Conservation (phyloP, 92 coral and sea anemone species). For the Pocillopora meandrina region DNA sequence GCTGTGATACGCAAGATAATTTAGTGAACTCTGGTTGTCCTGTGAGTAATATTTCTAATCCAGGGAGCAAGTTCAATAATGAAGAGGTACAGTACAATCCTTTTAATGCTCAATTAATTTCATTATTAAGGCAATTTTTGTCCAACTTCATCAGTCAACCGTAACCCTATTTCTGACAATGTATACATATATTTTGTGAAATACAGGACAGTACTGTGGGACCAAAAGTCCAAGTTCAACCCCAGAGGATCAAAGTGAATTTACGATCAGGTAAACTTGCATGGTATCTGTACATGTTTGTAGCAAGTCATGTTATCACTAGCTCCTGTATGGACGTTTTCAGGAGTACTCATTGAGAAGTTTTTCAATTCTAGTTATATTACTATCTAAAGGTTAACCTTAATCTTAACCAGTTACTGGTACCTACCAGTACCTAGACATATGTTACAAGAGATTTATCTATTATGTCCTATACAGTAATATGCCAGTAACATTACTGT, state of each 20-base stretch:
- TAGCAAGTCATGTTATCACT: neutral
- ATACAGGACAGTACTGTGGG: constrained; percentile 52
- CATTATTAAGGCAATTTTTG: neutral
- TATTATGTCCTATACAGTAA: no score
- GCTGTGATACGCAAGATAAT: constrained; percentile 68
- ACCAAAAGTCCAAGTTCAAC: constrained; percentile 64
- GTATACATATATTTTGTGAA: neutral
- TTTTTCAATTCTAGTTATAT: no score
- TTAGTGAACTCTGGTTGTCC: constrained; percentile 56
- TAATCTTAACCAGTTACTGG: no score
- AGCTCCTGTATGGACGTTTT: neutral
- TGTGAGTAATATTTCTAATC: constrained; percentile 63
- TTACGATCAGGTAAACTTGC: constrained; percentile 68
- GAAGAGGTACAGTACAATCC: constrained; percentile 30
- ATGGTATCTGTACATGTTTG: neutral
- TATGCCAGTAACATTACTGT: no score
- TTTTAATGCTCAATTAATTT: neutral
- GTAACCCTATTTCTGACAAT: neutral
- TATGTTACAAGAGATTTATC: no score
- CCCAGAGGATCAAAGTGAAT: constrained; percentile 70
- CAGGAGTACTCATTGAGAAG: no score
- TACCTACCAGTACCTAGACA: no score
- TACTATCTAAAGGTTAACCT: no score
- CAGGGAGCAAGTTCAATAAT: constrained; percentile 39
- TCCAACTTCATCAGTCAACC: neutral